These are phyloP conservation scores for Odontocolon sp. DNA, from an alignment of 2,888 invertebrate genomes.

Conservation along the genomic window DNA sequence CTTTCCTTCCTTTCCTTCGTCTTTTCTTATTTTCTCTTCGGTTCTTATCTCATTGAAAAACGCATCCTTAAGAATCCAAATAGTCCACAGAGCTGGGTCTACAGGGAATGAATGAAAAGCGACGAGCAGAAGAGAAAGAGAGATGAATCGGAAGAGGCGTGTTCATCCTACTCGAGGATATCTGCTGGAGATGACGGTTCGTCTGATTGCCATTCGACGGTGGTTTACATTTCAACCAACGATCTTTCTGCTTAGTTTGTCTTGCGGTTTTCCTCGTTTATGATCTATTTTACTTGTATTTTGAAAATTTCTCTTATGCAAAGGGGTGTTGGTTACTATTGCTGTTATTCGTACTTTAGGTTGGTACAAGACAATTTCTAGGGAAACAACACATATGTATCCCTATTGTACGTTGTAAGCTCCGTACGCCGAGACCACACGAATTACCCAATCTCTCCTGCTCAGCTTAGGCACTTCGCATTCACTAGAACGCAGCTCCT, in stretches of 20 bases:
- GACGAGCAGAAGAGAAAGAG: too few species aligned
- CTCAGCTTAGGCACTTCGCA: constrained; percentile 42
- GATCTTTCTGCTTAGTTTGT: too few species aligned
- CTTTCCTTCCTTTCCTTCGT: too few species aligned
- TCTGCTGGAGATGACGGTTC: not conserved
- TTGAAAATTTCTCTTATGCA: not conserved
- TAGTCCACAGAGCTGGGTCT: too few species aligned
- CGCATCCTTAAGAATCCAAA: too few species aligned
- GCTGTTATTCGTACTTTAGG: constrained; percentile 31
- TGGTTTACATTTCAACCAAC: too few species aligned
- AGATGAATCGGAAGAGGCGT: too few species aligned
- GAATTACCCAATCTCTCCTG: constrained; percentile 52
- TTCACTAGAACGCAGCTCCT: constrained; percentile 39
- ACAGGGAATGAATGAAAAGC: too few species aligned
- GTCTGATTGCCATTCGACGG: not conserved
- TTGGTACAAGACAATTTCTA: constrained; percentile 24
- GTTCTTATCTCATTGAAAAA: too few species aligned
- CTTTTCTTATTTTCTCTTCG: too few species aligned
- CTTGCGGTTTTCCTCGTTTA: too few species aligned
- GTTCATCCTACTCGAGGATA: not conserved
- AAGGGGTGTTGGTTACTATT: not conserved
- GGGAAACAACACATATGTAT: constrained; percentile 1
- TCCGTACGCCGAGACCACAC: constrained; percentile 21
- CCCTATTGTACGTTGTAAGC: constrained; percentile 1
- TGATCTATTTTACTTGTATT: too few species aligned